Conservation (phyloP, 2,888 invertebrate species). For the Caenorhabditis macrosperma region DNA sequence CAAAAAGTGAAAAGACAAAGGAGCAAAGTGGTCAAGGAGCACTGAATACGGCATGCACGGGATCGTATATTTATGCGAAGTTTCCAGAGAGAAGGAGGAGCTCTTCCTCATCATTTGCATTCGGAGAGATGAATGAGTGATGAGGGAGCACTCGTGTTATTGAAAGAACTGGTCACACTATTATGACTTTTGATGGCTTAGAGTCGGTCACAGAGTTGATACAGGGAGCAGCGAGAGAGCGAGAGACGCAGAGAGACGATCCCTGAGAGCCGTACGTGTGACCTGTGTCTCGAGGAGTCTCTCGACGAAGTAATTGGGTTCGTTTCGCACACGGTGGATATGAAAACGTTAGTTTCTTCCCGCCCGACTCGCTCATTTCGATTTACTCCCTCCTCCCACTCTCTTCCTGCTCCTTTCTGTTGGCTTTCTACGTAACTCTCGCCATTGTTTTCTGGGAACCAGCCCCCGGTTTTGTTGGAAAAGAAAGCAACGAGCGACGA, state of each 20-base stretch:
- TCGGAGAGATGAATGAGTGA: constrained; percentile 33
- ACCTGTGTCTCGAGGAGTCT: not conserved
- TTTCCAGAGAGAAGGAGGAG: constrained; percentile 24
- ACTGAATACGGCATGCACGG: constrained; percentile 7
- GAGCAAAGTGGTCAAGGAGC: constrained; percentile 31
- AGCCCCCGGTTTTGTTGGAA: not conserved
- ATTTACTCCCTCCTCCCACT: no score
- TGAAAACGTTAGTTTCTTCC: constrained; percentile 19
- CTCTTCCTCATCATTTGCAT: constrained; percentile 47
- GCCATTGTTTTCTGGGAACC: constrained; percentile 8
- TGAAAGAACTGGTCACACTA: constrained; percentile 8
- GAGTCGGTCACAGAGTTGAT: not conserved
- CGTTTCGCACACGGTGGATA: constrained; percentile 3
- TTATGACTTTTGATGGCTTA: constrained; percentile 43
- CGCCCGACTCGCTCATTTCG: constrained; percentile 3
- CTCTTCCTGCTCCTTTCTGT: not conserved
- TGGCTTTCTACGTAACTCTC: not conserved
- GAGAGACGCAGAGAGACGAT: not conserved
- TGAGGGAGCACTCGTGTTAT: constrained; percentile 13
- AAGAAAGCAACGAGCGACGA: not conserved
- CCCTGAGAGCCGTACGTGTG: constrained; percentile 4
- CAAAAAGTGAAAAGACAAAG: constrained; percentile 19
- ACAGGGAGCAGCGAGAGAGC: not conserved
- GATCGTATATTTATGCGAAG: constrained; percentile 16
- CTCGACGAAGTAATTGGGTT: constrained; percentile 37